Percentiles rank a stretch among this genome's conserved stretches.
phyloP scores from a whole-genome alignment of 2,797 vertebrate species.

The Phrynocephalus forsythii region DNA sequence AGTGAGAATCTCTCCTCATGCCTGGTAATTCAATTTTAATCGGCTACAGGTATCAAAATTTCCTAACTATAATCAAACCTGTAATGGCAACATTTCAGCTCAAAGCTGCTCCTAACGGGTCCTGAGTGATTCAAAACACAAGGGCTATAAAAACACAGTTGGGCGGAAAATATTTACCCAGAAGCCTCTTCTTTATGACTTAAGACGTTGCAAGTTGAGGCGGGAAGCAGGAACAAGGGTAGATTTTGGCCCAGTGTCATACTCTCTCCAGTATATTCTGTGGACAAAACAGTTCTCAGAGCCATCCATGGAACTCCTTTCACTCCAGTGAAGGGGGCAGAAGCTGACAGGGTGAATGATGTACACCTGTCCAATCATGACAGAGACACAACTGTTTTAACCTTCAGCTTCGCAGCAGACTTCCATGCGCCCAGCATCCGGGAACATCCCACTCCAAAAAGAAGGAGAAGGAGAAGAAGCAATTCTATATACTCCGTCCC shows the following conservation, averaged over 20 bases:
- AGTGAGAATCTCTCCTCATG: neutral
- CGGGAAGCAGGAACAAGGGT: constrained; percentile 6
- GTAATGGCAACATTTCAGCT: neutral
- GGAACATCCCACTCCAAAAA: neutral
- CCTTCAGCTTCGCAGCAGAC: neutral
- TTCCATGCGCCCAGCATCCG: neutral
- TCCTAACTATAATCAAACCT: neutral
- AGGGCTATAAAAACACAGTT: neutral
- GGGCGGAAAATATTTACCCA: neutral
- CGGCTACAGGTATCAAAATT: neutral
- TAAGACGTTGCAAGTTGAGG: neutral
- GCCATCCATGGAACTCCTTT: neutral
- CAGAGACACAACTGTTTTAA: constrained; percentile 35
- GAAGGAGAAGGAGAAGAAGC: no score
- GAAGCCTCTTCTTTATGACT: neutral
- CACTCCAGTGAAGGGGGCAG: neutral
- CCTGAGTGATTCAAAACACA: neutral
- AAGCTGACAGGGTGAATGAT: constrained; percentile 11
- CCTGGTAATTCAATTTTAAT: neutral
- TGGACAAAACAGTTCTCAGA: neutral
- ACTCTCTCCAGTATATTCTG: neutral
- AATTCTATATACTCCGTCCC: neutral
- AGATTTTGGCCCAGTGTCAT: neutral
- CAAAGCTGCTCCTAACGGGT: neutral
- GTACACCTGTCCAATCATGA: fast-evolving